Percentiles rank a stretch among this genome's conserved stretches.
These are phyloP conservation scores for Porites divaricata DNA, from an alignment of 92 coral and sea anemone genomes.

Conservation along the genomic window DNA sequence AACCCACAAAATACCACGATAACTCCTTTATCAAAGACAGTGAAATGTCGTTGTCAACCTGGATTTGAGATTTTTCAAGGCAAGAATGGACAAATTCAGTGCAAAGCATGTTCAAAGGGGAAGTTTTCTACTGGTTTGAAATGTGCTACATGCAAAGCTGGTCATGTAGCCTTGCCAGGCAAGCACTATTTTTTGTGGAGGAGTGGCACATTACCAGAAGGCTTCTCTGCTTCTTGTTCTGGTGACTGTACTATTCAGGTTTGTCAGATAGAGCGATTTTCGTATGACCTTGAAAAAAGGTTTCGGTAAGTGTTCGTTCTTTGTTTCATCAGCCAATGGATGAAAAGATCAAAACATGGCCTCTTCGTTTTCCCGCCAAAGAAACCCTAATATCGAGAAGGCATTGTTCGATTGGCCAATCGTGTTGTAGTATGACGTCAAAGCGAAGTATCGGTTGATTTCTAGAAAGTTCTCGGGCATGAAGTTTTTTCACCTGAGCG, in stretches of 20 bases:
- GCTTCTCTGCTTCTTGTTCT: constrained; percentile 67
- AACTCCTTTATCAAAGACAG: background rate
- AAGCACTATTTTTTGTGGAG: constrained; percentile 76
- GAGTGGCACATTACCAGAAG: constrained; percentile 56
- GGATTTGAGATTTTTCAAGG: constrained; percentile 48
- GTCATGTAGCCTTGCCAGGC: constrained; percentile 79
- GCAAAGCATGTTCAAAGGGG: constrained; percentile 57
- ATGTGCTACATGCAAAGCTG: constrained; percentile 64
- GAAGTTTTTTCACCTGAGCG: too few species aligned
- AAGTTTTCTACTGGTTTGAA: constrained; percentile 57
- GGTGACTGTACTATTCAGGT: constrained; percentile 80
- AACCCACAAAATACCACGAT: background rate
- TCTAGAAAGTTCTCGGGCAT: too few species aligned
- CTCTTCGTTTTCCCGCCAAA: too few species aligned
- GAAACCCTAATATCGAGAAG: too few species aligned
- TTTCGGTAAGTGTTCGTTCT: too few species aligned
- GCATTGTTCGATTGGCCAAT: too few species aligned
- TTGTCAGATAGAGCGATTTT: background rate
- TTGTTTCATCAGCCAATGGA: too few species aligned
- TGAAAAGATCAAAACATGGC: too few species aligned
- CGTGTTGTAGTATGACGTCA: too few species aligned
- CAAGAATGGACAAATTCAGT: background rate
- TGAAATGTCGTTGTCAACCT: constrained; percentile 75
- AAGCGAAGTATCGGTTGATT: too few species aligned
- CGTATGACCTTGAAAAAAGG: too few species aligned